A percentile compares a stretch with the other conserved stretches of the same genome.
Conservation (phyloP, 2,888 invertebrate species). For the Lithodes maja region DNA sequence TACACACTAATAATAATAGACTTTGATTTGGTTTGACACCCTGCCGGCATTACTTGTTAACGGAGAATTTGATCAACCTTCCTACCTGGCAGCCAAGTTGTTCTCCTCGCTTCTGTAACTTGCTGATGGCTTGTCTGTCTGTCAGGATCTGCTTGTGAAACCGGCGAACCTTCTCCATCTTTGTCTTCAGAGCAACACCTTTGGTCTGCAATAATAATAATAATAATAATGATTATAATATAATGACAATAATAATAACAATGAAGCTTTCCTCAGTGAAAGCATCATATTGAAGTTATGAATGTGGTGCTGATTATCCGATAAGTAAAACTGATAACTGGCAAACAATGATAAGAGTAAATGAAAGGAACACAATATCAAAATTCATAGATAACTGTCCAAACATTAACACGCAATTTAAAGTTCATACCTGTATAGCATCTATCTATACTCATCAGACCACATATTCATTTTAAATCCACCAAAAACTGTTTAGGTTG, state of each 20-base stretch:
- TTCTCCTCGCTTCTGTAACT: slow-evolving; percentile 33
- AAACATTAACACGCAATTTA: too few relatives aligned
- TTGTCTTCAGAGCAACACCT: slow-evolving; percentile 31
- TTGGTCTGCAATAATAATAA: slow-evolving; percentile 27
- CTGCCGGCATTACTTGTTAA: too few relatives aligned
- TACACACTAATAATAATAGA: too few relatives aligned
- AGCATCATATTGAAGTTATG: too few relatives aligned
- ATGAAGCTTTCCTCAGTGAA: too few relatives aligned
- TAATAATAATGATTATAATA: background rate
- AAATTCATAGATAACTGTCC: background rate
- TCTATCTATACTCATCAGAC: too few relatives aligned
- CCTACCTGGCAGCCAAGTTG: slow-evolving; percentile 38
- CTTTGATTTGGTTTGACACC: too few relatives aligned
- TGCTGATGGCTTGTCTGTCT: slow-evolving; percentile 18
- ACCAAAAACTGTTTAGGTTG: too few relatives aligned
- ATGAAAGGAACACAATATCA: background rate
- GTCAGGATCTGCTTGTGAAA: slow-evolving; percentile 23
- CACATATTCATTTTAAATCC: too few relatives aligned
- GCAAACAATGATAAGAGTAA: background rate
- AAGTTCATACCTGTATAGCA: too few relatives aligned
- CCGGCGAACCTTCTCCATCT: slow-evolving; percentile 31
- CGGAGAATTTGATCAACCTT: background rate
- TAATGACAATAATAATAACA: too few relatives aligned
- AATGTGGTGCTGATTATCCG: too few relatives aligned
- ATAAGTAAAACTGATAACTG: background rate